These are phyloP conservation scores for Leptopilina myrica DNA, from an alignment of 2,888 invertebrate species.

Conservation along the genomic window DNA sequence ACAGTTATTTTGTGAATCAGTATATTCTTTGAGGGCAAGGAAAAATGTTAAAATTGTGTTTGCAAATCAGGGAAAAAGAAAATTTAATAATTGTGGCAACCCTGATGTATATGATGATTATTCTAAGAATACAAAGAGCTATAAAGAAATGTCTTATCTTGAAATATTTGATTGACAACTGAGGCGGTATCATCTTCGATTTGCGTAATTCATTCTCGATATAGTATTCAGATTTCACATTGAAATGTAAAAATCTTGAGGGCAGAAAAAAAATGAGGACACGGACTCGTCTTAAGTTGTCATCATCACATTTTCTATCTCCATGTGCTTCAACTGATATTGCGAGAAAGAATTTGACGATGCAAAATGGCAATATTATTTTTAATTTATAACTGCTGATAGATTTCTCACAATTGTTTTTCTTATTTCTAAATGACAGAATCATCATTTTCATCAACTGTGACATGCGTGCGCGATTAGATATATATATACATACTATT, in stretches of 20 bases:
- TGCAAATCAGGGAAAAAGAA: too few relatives aligned
- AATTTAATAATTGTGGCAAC: background rate
- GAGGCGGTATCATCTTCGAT: slow-evolving; percentile 24
- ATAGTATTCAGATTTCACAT: slow-evolving; percentile 10
- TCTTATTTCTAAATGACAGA: too few relatives aligned
- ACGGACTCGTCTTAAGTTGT: background rate
- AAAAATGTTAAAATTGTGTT: background rate
- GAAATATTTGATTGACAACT: slow-evolving; percentile 27
- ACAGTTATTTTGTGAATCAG: too few relatives aligned
- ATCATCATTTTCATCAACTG: too few relatives aligned
- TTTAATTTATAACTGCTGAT: too few relatives aligned
- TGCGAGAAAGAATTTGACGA: background rate
- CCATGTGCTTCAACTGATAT: background rate
- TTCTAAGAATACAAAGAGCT: slow-evolving; percentile 32
- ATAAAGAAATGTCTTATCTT: slow-evolving; percentile 31
- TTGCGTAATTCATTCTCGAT: slow-evolving; percentile 17
- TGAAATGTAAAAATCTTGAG: slow-evolving; percentile 5
- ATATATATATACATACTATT: too few relatives aligned
- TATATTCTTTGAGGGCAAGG: too few relatives aligned
- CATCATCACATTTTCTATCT: background rate
- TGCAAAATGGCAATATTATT: background rate
- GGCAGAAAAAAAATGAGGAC: slow-evolving; percentile 1
- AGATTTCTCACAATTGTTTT: too few relatives aligned
- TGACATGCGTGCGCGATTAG: too few relatives aligned
- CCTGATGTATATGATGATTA: background rate